Conservation (phyloP, 2,113 vertebrate species). For the Cephalopholis sonnerati region DNA sequence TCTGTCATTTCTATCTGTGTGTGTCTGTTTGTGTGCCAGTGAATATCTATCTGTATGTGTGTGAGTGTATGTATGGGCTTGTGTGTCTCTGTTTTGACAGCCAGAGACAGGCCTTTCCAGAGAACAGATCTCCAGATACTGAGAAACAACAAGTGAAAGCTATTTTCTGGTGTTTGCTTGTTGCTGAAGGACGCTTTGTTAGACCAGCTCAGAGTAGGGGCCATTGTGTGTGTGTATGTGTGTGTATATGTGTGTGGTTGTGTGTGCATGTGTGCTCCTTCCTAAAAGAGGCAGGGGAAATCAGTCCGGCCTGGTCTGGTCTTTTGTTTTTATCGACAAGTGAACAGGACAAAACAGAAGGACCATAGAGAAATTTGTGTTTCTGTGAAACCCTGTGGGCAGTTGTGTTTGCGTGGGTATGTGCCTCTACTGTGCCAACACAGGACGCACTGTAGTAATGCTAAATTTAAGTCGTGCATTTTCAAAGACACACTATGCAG, state of each 20-base stretch:
- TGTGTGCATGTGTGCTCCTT: slow-evolving; percentile 7
- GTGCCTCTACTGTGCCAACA: slow-evolving; percentile 41
- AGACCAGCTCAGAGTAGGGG: slow-evolving; percentile 47
- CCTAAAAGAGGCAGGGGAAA: slow-evolving; percentile 77
- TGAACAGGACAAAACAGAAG: slow-evolving; percentile 67
- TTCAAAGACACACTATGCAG: background rate
- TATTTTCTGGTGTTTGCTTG: slow-evolving; percentile 72
- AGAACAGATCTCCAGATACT: slow-evolving; percentile 76
- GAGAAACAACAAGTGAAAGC: slow-evolving; percentile 72
- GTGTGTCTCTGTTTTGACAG: slow-evolving; percentile 60
- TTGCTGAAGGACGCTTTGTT: slow-evolving; percentile 72
- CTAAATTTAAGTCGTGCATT: slow-evolving; percentile 30
- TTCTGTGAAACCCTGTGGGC: slow-evolving; percentile 50
- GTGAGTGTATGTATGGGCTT: slow-evolving; percentile 11
- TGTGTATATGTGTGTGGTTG: slow-evolving; percentile 5
- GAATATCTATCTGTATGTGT: slow-evolving; percentile 32
- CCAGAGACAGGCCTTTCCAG: slow-evolving; percentile 56
- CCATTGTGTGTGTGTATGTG: slow-evolving; percentile 41
- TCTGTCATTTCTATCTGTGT: slow-evolving; percentile 44
- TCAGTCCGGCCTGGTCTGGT: slow-evolving; percentile 78
- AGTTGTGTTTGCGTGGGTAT: slow-evolving; percentile 32
- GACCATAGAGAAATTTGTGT: slow-evolving; percentile 70
- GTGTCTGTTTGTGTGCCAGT: slow-evolving; percentile 25
- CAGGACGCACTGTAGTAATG: slow-evolving; percentile 27
- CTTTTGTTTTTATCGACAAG: slow-evolving; percentile 82